Percentiles rank a stretch among this genome's conserved stretches.
Conservation (phyloP, 92 coral and sea anemone species). For the Muricea muricata region DNA sequence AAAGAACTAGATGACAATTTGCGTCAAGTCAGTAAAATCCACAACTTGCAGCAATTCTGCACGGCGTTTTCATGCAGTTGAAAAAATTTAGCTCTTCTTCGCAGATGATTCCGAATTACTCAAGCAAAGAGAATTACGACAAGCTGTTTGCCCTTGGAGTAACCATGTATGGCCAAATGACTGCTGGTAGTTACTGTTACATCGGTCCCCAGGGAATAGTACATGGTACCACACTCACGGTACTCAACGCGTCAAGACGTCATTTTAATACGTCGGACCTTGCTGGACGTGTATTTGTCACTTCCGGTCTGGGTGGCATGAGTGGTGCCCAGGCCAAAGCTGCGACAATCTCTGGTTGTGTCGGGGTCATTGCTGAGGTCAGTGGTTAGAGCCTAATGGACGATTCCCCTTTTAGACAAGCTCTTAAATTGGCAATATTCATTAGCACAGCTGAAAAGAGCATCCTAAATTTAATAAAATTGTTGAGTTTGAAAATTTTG, state of each 20-base stretch:
- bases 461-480: too few relatives aligned
- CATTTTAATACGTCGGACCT: neutral
- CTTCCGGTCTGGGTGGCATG: constrained; percentile 98
- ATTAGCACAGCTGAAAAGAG: too few relatives aligned
- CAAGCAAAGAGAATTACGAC: constrained; percentile 80
- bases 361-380: constrained; percentile 94
- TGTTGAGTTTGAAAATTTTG: too few relatives aligned
- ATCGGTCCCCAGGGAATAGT: constrained; percentile 99
- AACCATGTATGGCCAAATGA: constrained; percentile 97
- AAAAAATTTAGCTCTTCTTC: too few relatives aligned
- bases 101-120: constrained; percentile 92
- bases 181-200: constrained; percentile 97
- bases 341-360: constrained; percentile 87
- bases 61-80: too few relatives aligned
- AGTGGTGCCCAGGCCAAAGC: constrained; percentile 99
- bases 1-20: too few relatives aligned
- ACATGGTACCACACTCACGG: constrained; percentile 91
- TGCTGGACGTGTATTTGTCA: constrained; percentile 76
- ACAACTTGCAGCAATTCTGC: neutral
- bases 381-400: too few relatives aligned
- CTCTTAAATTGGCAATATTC: too few relatives aligned
- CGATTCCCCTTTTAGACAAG: too few relatives aligned
- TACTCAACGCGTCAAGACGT: neutral
- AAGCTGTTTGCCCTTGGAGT: constrained; percentile 93
- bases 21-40: too few relatives aligned